Conservation (phyloP, 2,113 vertebrate species). For the Anser brachyrhynchus region DNA sequence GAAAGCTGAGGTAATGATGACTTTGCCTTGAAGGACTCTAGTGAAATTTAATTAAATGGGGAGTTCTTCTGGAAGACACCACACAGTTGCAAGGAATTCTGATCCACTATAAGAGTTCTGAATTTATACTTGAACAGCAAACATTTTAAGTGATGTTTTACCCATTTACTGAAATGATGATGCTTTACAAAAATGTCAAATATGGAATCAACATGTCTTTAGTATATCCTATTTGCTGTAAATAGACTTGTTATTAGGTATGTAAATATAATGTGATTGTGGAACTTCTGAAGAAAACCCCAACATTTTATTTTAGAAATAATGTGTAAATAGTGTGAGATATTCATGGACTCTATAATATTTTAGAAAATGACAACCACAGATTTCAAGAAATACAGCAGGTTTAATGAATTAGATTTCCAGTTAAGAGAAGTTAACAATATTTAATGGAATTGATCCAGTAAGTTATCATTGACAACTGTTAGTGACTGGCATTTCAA, state of each 20-base stretch:
- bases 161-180: not conserved
- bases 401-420: not conserved
- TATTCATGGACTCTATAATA: not conserved
- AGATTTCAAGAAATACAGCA: not conserved
- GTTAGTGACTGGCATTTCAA: not conserved
- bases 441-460: not conserved
- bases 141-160: not conserved
- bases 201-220: not conserved
- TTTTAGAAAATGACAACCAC: not conserved
- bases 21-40: not conserved
- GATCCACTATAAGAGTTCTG: not conserved
- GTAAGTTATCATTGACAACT: not conserved
- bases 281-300: not conserved
- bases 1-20: not conserved
- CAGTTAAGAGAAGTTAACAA: not conserved
- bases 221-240: not conserved
- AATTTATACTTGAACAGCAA: not conserved
- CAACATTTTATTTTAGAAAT: conserved; percentile 18
- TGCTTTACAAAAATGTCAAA: not conserved
- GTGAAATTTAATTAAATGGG: not conserved
- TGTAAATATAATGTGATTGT: not conserved
- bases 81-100: not conserved
- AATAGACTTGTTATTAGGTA: not conserved
- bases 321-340: not conserved
- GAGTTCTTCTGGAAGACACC: not conserved